Evolutionary conservation across 2,113 vertebrate species (phyloP).

Genomic region (Ginglymostoma cirratum): DNA sequence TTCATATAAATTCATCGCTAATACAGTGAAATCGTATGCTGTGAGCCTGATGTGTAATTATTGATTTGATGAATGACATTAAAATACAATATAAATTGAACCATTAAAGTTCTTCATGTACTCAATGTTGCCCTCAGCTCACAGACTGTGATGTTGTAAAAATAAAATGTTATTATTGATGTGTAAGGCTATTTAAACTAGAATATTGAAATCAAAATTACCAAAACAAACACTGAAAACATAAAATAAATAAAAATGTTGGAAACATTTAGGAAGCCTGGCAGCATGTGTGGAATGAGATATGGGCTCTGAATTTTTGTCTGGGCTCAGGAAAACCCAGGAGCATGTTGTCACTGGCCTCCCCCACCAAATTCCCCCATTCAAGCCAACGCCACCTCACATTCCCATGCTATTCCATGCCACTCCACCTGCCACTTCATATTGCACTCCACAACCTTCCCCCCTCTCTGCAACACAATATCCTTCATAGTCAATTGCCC

Average conservation of each 20-base stretch:
- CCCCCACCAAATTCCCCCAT: not conserved
- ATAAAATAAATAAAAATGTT: not conserved
- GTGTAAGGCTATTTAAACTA: not conserved
- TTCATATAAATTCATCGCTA: constrained; percentile 1
- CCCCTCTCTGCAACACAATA: not conserved
- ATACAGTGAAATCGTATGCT: not conserved
- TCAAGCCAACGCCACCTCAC: not conserved
- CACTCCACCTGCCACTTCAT: too few relatives aligned
- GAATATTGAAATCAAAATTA: not conserved
- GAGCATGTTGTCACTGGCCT: not conserved
- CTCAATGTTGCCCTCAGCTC: not conserved
- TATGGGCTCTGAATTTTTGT: not conserved
- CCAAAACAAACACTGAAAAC: not conserved
- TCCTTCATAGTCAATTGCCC: not conserved
- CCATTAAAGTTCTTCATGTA: not conserved
- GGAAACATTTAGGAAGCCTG: not conserved
- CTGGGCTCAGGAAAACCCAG: not conserved
- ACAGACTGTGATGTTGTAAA: not conserved
- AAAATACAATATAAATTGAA: not conserved
- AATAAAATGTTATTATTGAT: not conserved
- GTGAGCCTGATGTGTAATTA: not conserved
- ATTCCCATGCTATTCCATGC: too few relatives aligned
- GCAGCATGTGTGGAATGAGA: not conserved
- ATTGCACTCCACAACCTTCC: too few relatives aligned
- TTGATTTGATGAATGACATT: not conserved